A percentile compares a stretch with the other conserved stretches of the same genome.
Conservation (phyloP, 2,113 vertebrate species). For the Trichomycterus rosablanca region DNA sequence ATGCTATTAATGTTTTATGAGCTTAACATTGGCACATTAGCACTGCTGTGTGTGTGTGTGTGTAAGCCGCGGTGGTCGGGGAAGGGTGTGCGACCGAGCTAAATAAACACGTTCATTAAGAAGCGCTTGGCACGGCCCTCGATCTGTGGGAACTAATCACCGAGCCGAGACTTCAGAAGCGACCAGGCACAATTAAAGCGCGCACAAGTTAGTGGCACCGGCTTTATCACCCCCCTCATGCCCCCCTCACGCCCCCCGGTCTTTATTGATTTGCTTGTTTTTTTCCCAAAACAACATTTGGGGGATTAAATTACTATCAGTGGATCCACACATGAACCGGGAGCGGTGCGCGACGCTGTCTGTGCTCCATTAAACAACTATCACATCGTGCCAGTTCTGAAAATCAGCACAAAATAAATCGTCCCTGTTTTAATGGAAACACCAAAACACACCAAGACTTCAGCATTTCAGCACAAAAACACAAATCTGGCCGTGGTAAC, state of each 20-base stretch:
- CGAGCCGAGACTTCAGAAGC: conserved; percentile 38
- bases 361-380: too few relatives aligned
- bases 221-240: background rate
- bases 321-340: background rate
- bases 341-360: background rate
- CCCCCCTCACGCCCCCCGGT: too few relatives aligned
- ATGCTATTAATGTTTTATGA: conserved; percentile 40
- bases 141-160: conserved; percentile 45
- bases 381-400: background rate
- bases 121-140: conserved; percentile 44
- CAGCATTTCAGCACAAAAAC: too few relatives aligned
- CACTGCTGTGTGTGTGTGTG: conserved; percentile 17
- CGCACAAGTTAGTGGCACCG: background rate
- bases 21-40: conserved; percentile 1
- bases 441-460: background rate
- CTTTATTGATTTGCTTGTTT: too few relatives aligned
- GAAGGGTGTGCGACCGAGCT: conserved; percentile 36
- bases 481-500: background rate
- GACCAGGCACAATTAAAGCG: background rate
- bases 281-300: background rate
- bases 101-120: conserved; percentile 48
- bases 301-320: conserved; percentile 2
- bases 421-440: too few relatives aligned
- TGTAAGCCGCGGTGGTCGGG: conserved; percentile 38
- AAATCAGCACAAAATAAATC: background rate